Conservation (phyloP, 1,140 invertebrate species). For the Neodiprion pinetum region DNA sequence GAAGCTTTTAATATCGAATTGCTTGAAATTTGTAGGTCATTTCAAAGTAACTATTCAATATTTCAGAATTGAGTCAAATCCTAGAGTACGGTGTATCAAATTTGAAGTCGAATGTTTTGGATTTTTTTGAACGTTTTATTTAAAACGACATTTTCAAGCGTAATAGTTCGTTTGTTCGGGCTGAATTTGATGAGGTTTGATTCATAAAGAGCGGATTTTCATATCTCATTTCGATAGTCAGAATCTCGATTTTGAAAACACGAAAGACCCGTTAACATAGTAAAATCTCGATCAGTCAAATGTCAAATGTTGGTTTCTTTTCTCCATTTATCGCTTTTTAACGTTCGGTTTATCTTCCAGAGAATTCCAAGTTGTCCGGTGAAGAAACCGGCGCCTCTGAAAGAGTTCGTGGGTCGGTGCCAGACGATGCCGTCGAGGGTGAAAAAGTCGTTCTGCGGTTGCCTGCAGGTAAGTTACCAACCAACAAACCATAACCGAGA, state of each 20-base stretch:
- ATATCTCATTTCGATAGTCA: neutral
- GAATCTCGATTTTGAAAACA: neutral
- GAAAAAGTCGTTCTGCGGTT: constrained; percentile 61
- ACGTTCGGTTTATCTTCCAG: constrained; percentile 34
- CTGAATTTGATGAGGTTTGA: neutral
- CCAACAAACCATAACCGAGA: neutral
- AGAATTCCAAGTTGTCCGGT: constrained; percentile 58
- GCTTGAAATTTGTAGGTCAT: no score
- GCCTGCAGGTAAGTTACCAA: constrained; percentile 52
- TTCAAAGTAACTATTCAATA: neutral
- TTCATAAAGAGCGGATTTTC: neutral
- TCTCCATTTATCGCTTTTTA: constrained; percentile 13
- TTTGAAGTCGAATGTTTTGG: neutral
- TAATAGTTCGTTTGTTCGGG: constrained; percentile 21
- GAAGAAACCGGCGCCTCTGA: constrained; percentile 58
- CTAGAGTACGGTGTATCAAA: neutral
- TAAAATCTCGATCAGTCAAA: neutral
- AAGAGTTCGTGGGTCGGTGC: constrained; percentile 60
- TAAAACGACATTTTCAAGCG: neutral
- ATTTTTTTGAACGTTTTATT: neutral
- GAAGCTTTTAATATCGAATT: no score
- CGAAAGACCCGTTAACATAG: constrained; percentile 7
- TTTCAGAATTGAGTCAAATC: neutral
- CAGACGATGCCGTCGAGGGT: constrained; percentile 62
- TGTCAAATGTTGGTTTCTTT: constrained; percentile 14